Conservation (phyloP, 2,113 vertebrate genomes). For the Etheostoma cragini region DNA sequence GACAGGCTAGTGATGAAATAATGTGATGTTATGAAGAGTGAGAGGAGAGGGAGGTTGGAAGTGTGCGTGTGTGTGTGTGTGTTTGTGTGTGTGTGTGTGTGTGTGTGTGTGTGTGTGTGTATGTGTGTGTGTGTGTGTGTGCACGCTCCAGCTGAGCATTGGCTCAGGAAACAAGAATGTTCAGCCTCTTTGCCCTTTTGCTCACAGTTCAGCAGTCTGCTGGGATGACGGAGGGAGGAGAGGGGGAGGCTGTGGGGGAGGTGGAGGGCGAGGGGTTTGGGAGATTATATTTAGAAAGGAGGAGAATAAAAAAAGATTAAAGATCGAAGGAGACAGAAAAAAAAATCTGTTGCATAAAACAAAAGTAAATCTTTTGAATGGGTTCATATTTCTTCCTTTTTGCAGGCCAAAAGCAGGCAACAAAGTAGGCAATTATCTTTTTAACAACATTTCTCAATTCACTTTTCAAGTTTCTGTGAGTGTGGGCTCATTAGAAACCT, state of each 20-base stretch:
- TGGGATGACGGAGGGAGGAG: conserved; percentile 18
- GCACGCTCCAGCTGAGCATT: conserved; percentile 68
- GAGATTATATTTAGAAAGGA: conserved; percentile 20
- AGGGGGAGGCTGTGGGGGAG: neutral
- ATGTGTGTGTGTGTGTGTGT: conserved; percentile 13
- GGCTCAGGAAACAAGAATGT: conserved; percentile 70
- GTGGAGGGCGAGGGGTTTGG: neutral
- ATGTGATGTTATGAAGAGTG: no score
- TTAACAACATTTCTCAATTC: neutral
- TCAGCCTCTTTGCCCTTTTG: conserved; percentile 59
- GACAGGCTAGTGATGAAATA: no score
- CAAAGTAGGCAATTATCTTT: no score
- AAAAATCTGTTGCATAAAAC: neutral
- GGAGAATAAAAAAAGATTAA: neutral
- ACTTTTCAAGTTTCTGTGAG: neutral
- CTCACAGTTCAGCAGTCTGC: conserved; percentile 61
- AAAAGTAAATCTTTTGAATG: neutral
- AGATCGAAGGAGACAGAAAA: neutral
- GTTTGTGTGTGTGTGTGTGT: neutral
- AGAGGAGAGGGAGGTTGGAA: no score
- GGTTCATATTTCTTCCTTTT: no score
- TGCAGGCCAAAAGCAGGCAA: no score
- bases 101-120: conserved; percentile 18
- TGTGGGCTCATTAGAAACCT: neutral
- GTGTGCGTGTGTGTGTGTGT: no score